Conservation (phyloP, 2,797 vertebrate genomes). For the Poeciliopsis paucimaculata region DNA sequence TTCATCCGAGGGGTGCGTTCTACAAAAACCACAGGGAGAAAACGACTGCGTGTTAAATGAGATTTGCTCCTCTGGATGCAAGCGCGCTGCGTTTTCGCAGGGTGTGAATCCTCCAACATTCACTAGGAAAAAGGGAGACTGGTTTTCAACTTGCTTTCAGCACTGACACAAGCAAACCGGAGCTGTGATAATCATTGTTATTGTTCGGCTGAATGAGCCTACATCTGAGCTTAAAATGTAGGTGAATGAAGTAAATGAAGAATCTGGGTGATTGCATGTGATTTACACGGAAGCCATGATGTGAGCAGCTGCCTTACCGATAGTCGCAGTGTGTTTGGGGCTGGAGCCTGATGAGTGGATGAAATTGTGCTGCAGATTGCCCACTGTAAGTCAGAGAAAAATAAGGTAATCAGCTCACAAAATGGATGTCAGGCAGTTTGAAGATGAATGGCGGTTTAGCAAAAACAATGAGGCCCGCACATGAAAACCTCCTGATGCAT, state of each 20-base stretch:
- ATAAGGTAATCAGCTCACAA: constrained; percentile 60
- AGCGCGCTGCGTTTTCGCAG: constrained; percentile 15
- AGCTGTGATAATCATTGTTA: constrained; percentile 60
- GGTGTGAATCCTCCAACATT: constrained; percentile 55
- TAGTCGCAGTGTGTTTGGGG: constrained; percentile 88
- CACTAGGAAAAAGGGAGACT: constrained; percentile 32
- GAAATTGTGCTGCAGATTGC: constrained; percentile 90
- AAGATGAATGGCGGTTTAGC: constrained; percentile 26
- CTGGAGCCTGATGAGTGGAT: constrained; percentile 88
- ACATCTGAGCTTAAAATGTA: constrained; percentile 54
- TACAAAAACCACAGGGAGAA: constrained; percentile 68
- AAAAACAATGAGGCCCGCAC: constrained; percentile 18
- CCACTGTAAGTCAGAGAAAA: constrained; percentile 82
- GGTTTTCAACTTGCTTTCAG: constrained; percentile 51
- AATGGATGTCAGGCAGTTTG: constrained; percentile 52
- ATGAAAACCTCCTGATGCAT: constrained; percentile 15
- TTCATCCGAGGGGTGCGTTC: constrained; percentile 85
- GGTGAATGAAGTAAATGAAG: constrained; percentile 60
- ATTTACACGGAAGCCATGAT: constrained; percentile 48
- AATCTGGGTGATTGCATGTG: constrained; percentile 53
- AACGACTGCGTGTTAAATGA: constrained; percentile 69
- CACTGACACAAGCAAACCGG: constrained; percentile 37
- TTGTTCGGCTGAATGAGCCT: constrained; percentile 60
- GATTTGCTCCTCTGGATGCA: constrained; percentile 68
- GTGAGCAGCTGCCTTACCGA: constrained; percentile 76